phyloP scores from a whole-genome alignment of 2,113 vertebrate genomes.

The Indicator maculatus region DNA sequence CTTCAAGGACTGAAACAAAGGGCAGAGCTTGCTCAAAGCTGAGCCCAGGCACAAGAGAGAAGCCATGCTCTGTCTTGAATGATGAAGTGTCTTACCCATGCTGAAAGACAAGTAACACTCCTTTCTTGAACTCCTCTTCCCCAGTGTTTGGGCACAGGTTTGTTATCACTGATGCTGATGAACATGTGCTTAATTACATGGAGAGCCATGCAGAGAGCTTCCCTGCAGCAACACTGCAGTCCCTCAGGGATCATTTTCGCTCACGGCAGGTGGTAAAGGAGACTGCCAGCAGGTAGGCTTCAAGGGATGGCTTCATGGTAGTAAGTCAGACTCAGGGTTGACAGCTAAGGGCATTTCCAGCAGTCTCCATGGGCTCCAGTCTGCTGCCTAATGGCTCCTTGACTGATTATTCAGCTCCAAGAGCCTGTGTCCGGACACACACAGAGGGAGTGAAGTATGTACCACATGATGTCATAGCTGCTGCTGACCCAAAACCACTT shows the following conservation, averaged over 20 bases:
- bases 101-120: background rate
- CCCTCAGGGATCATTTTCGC: constrained; percentile 71
- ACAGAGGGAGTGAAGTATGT: background rate
- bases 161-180: constrained; percentile 83
- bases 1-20: background rate
- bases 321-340: background rate
- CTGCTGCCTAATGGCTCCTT: background rate
- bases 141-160: constrained; percentile 90
- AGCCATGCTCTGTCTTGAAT: background rate
- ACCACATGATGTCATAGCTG: background rate
- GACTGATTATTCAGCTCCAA: background rate
- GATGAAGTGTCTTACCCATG: background rate
- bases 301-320: background rate
- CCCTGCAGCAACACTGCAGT: constrained; percentile 78
- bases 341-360: background rate
- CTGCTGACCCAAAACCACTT: background rate
- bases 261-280: background rate
- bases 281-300: constrained; percentile 61
- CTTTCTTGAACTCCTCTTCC: background rate
- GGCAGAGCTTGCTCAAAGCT: background rate
- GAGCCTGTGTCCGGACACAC: background rate
- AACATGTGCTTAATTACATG: constrained; percentile 85
- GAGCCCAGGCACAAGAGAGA: background rate
- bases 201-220: constrained; percentile 80
- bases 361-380: background rate